phyloP scores from a whole-genome alignment of 2,888 invertebrate genomes.

The Latrodectus hesperus region DNA sequence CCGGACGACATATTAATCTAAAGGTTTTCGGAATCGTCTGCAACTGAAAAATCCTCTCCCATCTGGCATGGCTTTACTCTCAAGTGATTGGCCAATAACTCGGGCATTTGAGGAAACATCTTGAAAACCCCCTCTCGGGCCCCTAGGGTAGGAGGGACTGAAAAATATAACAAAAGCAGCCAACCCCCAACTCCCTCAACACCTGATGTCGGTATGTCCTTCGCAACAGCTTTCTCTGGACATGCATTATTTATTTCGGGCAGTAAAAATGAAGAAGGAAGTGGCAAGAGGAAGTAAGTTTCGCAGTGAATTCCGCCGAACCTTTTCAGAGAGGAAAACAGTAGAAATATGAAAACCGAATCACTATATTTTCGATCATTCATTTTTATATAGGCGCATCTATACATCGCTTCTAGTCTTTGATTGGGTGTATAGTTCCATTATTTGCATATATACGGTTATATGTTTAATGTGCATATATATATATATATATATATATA shows the following conservation, averaged over 20 bases:
- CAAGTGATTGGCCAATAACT: constrained; percentile 25
- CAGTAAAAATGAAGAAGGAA: background rate
- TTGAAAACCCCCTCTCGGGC: background rate
- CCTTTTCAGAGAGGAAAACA: too few relatives aligned
- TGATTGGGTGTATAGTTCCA: too few relatives aligned
- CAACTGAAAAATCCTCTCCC: background rate
- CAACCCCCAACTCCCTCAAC: background rate
- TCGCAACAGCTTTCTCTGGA: background rate
- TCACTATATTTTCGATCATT: too few relatives aligned
- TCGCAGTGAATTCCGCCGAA: too few relatives aligned
- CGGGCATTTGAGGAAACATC: background rate
- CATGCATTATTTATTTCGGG: background rate
- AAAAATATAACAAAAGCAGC: background rate
- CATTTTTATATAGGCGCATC: too few relatives aligned
- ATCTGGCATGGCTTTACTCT: constrained; percentile 27
- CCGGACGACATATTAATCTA: constrained; percentile 22
- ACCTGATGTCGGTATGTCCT: constrained; percentile 3
- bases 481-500: too few relatives aligned
- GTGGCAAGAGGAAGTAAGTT: too few relatives aligned
- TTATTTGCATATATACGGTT: too few relatives aligned
- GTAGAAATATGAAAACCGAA: too few relatives aligned
- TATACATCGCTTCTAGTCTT: too few relatives aligned
- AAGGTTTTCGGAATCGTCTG: background rate
- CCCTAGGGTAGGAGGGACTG: background rate
- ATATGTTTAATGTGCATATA: too few relatives aligned